Percentiles rank a stretch among this genome's conserved stretches.
Evolutionary conservation across 2,113 vertebrate species (phyloP).

Genomic region (Ameiurus melas): DNA sequence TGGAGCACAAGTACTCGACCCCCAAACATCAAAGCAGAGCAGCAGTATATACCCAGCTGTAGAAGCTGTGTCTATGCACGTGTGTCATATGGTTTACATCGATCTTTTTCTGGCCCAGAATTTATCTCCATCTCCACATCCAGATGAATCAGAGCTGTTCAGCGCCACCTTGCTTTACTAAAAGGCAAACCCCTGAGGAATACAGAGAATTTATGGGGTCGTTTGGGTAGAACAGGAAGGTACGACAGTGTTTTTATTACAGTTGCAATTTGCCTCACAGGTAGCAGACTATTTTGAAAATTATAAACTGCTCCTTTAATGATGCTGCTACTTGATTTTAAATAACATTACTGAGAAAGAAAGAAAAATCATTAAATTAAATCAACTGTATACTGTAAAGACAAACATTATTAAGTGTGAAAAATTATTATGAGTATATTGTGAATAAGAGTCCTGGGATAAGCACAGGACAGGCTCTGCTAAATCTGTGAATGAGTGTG

Average conservation of each 20-base stretch:
- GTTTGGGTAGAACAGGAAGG: too few species aligned
- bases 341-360: neutral
- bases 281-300: neutral
- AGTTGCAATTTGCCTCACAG: neutral
- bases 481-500: neutral
- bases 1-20: constrained; percentile 32
- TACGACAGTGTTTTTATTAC: neutral
- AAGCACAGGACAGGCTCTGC: neutral
- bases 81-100: constrained; percentile 25
- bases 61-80: constrained; percentile 35
- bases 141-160: neutral
- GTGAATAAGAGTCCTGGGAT: neutral
- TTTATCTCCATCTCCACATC: neutral
- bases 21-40: constrained; percentile 36
- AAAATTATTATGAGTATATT: neutral
- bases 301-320: neutral
- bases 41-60: constrained; percentile 41
- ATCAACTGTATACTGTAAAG: neutral
- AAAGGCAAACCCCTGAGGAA: neutral
- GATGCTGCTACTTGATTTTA: neutral
- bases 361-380: neutral
- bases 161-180: neutral
- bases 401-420: neutral
- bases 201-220: neutral
- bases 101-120: neutral